Conservation (phyloP, 2,888 invertebrate species). For the Cryptocephalus moraei region DNA sequence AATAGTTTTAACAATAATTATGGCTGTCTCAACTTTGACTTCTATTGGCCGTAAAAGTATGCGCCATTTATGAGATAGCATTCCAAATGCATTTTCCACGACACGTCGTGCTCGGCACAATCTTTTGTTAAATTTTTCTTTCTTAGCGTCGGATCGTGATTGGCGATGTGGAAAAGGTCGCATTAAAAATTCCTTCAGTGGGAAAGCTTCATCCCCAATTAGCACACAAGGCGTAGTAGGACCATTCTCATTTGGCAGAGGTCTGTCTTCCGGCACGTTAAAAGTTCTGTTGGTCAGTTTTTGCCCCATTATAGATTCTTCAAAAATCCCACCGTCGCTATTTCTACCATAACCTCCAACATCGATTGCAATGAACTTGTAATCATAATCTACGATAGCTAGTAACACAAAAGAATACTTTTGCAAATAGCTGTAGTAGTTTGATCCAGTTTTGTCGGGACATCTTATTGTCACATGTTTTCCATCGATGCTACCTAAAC, state of each 20-base stretch:
- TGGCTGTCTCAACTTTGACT: too few species aligned
- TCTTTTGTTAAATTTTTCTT: too few species aligned
- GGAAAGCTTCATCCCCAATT: conserved; percentile 17
- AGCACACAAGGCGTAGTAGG: conserved; percentile 13
- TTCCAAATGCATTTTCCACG: too few species aligned
- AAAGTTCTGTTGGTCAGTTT: conserved; percentile 3
- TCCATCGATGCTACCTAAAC: too few species aligned
- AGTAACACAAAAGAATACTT: conserved; percentile 10
- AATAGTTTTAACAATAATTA: too few species aligned
- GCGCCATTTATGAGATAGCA: too few species aligned
- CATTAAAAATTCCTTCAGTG: too few species aligned
- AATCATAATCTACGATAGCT: conserved; percentile 7
- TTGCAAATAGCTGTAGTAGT: conserved; percentile 13
- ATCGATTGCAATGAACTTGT: conserved; percentile 17
- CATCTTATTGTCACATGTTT: too few species aligned
- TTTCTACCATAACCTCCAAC: conserved; percentile 17
- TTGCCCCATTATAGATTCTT: conserved; percentile 13
- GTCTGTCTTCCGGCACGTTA: conserved; percentile 9
- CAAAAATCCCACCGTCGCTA: conserved; percentile 18
- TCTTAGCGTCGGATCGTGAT: too few species aligned
- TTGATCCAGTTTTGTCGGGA: conserved; percentile 6
- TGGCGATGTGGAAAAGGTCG: conserved; percentile 16
- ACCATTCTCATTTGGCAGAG: conserved; percentile 8
- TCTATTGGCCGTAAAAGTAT: too few species aligned
- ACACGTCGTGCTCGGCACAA: too few species aligned